A percentile compares a stretch with the other conserved stretches of the same genome.
Evolutionary conservation across 2,888 invertebrate genomes (phyloP).

Genomic region (Pollenia labialis): DNA sequence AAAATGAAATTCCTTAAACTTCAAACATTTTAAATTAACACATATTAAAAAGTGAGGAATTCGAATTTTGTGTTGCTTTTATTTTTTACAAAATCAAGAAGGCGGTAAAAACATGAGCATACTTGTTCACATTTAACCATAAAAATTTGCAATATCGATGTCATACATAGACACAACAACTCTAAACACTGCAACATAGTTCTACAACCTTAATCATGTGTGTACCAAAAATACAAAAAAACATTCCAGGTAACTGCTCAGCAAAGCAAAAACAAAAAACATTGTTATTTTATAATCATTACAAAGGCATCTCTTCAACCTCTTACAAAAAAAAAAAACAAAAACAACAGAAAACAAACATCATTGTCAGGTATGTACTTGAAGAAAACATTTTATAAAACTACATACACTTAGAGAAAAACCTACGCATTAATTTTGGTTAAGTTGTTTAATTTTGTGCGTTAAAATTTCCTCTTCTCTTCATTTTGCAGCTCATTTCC

Average conservation of each 20-base stretch:
- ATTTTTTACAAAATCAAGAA: background rate
- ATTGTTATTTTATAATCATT: slow-evolving; percentile 64
- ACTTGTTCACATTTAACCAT: background rate
- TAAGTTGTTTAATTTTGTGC: slow-evolving; percentile 12
- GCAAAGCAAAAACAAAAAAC: slow-evolving; percentile 37
- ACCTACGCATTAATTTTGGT: slow-evolving; percentile 55
- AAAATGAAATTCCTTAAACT: background rate
- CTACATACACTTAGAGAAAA: background rate
- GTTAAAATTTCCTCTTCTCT: slow-evolving; percentile 3
- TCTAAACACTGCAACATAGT: slow-evolving; percentile 19
- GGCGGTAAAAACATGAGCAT: slow-evolving; percentile 18
- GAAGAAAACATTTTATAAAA: slow-evolving; percentile 4
- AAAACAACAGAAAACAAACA: slow-evolving; percentile 30
- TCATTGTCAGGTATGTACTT: slow-evolving; percentile 36
- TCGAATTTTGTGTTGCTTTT: background rate
- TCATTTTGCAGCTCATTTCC: background rate
- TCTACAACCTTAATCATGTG: slow-evolving; percentile 66
- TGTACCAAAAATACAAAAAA: slow-evolving; percentile 49
- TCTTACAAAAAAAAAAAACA: slow-evolving; percentile 30
- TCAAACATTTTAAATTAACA: background rate
- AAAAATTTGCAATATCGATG: slow-evolving; percentile 43
- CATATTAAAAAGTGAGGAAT: background rate
- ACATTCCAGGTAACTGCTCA: slow-evolving; percentile 54
- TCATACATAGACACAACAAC: slow-evolving; percentile 39
- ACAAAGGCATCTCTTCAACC: slow-evolving; percentile 54